Conservation (phyloP, 2,797 vertebrate genomes). For the Nyctalus aviator region DNA sequence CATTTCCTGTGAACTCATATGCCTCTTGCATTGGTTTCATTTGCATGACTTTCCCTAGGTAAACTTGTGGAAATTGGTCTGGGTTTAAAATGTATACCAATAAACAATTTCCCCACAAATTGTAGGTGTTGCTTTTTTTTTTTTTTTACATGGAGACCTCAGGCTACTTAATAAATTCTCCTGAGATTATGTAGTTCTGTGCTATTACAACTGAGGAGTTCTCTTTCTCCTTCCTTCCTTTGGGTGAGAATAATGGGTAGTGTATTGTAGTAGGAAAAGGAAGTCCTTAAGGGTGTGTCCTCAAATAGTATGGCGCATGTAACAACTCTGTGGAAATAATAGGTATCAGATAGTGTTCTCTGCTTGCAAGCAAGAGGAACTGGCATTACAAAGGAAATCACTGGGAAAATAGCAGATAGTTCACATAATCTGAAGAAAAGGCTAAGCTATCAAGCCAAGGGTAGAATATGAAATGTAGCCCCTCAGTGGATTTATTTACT, state of each 20-base stretch:
- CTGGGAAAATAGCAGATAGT: not conserved
- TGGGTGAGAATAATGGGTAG: not conserved
- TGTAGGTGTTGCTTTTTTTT: not conserved
- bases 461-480: not conserved
- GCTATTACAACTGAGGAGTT: not conserved
- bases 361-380: constrained; percentile 38
- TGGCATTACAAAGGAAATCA: not conserved
- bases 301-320: not conserved
- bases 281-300: not conserved
- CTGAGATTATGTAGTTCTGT: not conserved
- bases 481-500: not conserved
- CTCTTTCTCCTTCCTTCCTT: not conserved
- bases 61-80: not conserved
- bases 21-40: not conserved
- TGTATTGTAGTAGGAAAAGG: not conserved
- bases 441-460: not conserved
- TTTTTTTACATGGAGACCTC: not conserved
- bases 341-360: not conserved
- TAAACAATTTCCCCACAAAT: not conserved
- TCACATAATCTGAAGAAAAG: not conserved
- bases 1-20: not conserved
- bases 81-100: not conserved
- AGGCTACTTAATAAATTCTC: not conserved
- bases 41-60: not conserved
- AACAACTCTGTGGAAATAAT: constrained; percentile 12